phyloP scores from a whole-genome alignment of 2,797 vertebrate species.

The Vipera latastei region DNA sequence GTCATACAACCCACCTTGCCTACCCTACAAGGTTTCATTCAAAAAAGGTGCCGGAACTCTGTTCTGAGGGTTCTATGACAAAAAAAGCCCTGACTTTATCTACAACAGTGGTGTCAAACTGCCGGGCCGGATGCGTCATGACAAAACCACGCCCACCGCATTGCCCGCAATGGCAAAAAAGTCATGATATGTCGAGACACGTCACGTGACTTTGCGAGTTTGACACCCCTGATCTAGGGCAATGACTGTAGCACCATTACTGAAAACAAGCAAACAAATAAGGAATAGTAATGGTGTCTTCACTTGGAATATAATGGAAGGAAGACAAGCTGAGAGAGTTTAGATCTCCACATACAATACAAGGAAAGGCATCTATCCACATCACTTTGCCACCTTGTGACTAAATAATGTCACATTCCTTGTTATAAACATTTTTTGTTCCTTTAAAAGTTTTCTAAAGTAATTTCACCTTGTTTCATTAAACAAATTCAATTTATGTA shows the following conservation, averaged over 20 bases:
- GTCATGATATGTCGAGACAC: too few relatives aligned
- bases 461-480: not conserved
- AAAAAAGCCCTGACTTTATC: too few relatives aligned
- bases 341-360: not conserved
- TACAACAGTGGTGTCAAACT: too few relatives aligned
- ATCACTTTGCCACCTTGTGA: not conserved
- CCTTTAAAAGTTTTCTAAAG: not conserved
- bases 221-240: not conserved
- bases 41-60: too few relatives aligned
- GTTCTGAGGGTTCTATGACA: too few relatives aligned
- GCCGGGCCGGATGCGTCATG: too few relatives aligned
- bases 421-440: not conserved
- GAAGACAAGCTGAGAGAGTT: not conserved
- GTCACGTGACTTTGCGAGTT: too few relatives aligned
- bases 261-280: not conserved
- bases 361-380: not conserved
- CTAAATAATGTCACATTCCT: not conserved
- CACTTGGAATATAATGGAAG: not conserved
- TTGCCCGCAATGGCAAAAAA: too few relatives aligned
- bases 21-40: too few relatives aligned
- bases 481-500: not conserved
- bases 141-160: too few relatives aligned
- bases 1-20: too few relatives aligned
- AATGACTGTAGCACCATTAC: not conserved
- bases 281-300: not conserved